phyloP scores from a whole-genome alignment of 2,113 vertebrate genomes.

The Xerus inauris region DNA sequence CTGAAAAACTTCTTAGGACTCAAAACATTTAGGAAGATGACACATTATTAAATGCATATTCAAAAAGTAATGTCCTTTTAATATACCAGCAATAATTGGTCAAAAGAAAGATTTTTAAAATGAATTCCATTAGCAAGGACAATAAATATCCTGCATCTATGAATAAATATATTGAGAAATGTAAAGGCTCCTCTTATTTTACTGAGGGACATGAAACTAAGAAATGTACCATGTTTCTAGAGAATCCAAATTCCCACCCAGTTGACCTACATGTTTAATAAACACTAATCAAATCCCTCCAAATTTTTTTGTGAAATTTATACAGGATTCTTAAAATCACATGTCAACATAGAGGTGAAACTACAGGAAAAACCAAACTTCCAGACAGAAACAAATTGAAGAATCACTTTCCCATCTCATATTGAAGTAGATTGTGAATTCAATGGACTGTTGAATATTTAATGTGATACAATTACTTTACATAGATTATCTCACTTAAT shows the following conservation, averaged over 20 bases:
- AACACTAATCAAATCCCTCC: neutral
- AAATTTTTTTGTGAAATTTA: neutral
- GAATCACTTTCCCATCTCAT: neutral
- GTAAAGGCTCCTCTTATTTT: neutral
- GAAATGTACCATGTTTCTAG: neutral
- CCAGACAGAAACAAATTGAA: constrained; percentile 4
- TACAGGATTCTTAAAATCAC: neutral
- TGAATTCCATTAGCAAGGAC: neutral
- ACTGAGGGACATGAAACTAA: neutral
- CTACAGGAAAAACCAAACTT: neutral
- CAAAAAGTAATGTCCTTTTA: neutral
- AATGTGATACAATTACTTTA: neutral
- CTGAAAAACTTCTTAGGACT: neutral
- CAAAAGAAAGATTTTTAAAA: constrained; percentile 18
- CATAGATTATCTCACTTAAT: neutral
- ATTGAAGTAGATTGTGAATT: constrained; percentile 3
- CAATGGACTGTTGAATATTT: neutral
- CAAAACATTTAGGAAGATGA: neutral
- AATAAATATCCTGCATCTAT: neutral
- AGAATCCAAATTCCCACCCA: neutral
- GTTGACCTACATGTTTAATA: neutral
- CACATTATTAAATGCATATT: neutral
- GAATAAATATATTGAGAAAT: neutral
- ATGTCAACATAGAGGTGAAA: neutral
- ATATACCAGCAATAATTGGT: neutral